Percentiles rank a stretch among this genome's conserved stretches.
Evolutionary conservation across 2,888 invertebrate genomes (phyloP).

Genomic region (Tridacna crocea): DNA sequence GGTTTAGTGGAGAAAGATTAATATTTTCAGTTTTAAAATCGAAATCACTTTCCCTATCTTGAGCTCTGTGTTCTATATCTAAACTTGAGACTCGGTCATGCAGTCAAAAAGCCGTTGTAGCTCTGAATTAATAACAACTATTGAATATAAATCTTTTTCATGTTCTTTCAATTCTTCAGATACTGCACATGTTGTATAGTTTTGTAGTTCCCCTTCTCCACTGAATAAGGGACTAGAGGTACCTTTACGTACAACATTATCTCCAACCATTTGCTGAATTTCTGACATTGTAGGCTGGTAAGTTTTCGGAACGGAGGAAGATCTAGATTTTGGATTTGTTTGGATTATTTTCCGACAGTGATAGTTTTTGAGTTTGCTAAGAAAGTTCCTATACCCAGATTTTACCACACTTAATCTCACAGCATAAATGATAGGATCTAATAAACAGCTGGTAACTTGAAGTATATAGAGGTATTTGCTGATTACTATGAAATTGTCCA

Average conservation of each 20-base stretch:
- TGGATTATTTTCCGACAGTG: not conserved
- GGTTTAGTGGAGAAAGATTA: too few relatives aligned
- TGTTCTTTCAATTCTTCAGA: too few relatives aligned
- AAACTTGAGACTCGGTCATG: too few relatives aligned
- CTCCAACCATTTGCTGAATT: not conserved
- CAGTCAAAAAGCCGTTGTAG: too few relatives aligned
- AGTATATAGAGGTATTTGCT: constrained; percentile 73
- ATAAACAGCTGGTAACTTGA: constrained; percentile 69
- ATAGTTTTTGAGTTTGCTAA: not conserved
- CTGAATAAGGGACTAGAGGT: too few relatives aligned
- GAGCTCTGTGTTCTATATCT: too few relatives aligned
- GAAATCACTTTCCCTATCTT: too few relatives aligned
- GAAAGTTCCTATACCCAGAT: constrained; percentile 60
- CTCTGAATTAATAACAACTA: too few relatives aligned
- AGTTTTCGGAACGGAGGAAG: not conserved
- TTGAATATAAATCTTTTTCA: too few relatives aligned
- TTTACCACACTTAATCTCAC: constrained; percentile 71
- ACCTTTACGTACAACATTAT: not conserved
- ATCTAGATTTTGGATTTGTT: not conserved
- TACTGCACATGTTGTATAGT: too few relatives aligned
- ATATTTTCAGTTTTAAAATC: too few relatives aligned
- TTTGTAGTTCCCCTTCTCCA: too few relatives aligned
- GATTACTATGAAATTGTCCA: constrained; percentile 52
- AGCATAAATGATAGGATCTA: constrained; percentile 76
- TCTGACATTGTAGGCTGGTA: not conserved